Evolutionary conservation across 1,140 invertebrate genomes (phyloP).

Genomic region (Listronotus oregonensis): DNA sequence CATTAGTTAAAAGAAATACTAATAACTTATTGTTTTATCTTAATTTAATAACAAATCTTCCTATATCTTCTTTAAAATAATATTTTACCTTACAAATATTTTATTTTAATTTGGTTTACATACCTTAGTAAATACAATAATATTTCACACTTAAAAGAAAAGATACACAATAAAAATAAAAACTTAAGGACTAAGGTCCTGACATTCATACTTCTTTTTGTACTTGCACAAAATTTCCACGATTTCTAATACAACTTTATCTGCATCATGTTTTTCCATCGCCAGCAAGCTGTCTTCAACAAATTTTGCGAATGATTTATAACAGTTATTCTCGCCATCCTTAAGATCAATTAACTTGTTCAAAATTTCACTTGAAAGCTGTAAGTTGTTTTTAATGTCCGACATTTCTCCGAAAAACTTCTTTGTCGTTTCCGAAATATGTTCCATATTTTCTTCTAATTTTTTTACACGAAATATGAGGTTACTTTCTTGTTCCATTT

Average conservation of each 20-base stretch:
- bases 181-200: too few relatives aligned
- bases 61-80: too few relatives aligned
- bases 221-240: constrained; percentile 32
- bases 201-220: not conserved
- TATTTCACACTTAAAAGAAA: too few relatives aligned
- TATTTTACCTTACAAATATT: too few relatives aligned
- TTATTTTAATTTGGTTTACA: too few relatives aligned
- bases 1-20: too few relatives aligned
- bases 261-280: constrained; percentile 20
- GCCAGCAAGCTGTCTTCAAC: constrained; percentile 26
- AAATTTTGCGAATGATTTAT: constrained; percentile 29
- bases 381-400: constrained; percentile 8
- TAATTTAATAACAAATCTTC: too few relatives aligned
- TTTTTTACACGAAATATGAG: not conserved
- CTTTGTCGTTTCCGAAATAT: not conserved
- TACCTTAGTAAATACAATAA: too few relatives aligned
- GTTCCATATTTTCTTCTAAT: not conserved
- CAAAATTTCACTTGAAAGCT: constrained; percentile 9
- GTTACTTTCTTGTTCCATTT: too few relatives aligned
- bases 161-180: too few relatives aligned
- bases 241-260: constrained; percentile 30
- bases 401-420: constrained; percentile 3
- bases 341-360: constrained; percentile 2
- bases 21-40: too few relatives aligned
- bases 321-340: constrained; percentile 6